A percentile compares a stretch with the other conserved stretches of the same genome.
These are phyloP conservation scores for Agrochola litura DNA, from an alignment of 2,888 invertebrate species.

Conservation along the genomic window DNA sequence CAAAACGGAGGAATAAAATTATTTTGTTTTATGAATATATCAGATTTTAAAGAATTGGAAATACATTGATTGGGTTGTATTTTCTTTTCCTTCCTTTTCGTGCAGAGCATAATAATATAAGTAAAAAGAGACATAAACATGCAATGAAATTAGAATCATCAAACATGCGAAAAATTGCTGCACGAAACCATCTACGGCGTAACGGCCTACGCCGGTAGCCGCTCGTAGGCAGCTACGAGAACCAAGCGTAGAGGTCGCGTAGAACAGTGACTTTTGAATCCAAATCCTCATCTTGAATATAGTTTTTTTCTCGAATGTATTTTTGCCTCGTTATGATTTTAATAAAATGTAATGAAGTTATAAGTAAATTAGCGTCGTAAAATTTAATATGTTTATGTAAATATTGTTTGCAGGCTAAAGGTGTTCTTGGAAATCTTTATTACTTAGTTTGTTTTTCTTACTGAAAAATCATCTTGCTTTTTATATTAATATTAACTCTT, in stretches of 20 bases:
- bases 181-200: conserved; percentile 20
- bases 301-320: conserved; percentile 7
- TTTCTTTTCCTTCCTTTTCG: not conserved
- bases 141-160: not conserved
- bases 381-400: conserved; percentile 29
- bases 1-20: conserved; percentile 20
- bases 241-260: not conserved
- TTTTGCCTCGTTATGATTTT: conserved; percentile 27
- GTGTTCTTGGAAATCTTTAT: conserved; percentile 29
- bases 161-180: not conserved
- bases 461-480: not conserved
- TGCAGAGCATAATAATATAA: not conserved
- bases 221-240: conserved; percentile 19
- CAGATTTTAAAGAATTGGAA: not conserved
- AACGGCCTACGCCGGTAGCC: conserved; percentile 51
- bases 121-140: not conserved
- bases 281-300: not conserved
- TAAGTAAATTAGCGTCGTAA: conserved; percentile 27
- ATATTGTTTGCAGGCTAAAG: conserved; percentile 15
- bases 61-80: not conserved
- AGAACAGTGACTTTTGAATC: not conserved
- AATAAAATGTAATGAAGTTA: conserved; percentile 18
- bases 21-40: not conserved
- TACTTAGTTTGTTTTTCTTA: not conserved
- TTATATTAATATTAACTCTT: not conserved